Base-by-base conservation (phyloP, 2,113 vertebrate genomes). In the Aphelocoma coerulescens region DNA sequence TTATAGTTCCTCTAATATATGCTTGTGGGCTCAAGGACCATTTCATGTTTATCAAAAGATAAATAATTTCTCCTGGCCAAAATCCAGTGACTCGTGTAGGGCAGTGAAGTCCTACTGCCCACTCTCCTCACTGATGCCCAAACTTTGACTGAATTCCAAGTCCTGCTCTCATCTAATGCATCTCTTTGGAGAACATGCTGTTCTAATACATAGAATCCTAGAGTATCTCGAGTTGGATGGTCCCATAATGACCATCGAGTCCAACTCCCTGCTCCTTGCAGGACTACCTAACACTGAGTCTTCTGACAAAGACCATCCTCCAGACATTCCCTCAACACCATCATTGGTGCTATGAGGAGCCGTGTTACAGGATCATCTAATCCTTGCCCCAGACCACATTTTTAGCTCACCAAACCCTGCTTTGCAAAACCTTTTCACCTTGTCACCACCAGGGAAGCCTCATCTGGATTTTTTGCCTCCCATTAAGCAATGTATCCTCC, bases 191-290 rank as follows among this genome's bases (percentile, higher is more conserved):
- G 37, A 85, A 46, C 26, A 16, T 23, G 28, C n/a, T 82, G 22
- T 14, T 75, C 49, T 44, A 32, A 68, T 4, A 75, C 11, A 19
- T 7, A 35, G 6, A 61, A 33, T 23, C 30, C 23, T 9, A 14
- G 26, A 63, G 26, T 8, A 57, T 13, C 41, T 43, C 0, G 0
- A 28, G 35, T 8, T 43, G 27, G 21, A 71, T 35, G n/a, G 26
- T 8, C 5, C 16, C n/a, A 5, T 55, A 32, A 76, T 30, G 14
- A 48, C 21, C 17, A 49, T 13, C 0, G 0, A 37, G 18, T 57
- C 12, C 49, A 63, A 20, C 4, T 43, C 35, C 17, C 26, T 57
- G 41, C 41, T 57, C 35, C 49, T 69, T 20, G 10, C 32, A 76
- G 72, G 35, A 57, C 35, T 33, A 17, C 22, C 18, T 33, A 76